Evolutionary conservation across 2,888 invertebrate genomes (phyloP), one percentile per base, ranked within the genome.

Genomic region (Unio pictorum): DNA sequence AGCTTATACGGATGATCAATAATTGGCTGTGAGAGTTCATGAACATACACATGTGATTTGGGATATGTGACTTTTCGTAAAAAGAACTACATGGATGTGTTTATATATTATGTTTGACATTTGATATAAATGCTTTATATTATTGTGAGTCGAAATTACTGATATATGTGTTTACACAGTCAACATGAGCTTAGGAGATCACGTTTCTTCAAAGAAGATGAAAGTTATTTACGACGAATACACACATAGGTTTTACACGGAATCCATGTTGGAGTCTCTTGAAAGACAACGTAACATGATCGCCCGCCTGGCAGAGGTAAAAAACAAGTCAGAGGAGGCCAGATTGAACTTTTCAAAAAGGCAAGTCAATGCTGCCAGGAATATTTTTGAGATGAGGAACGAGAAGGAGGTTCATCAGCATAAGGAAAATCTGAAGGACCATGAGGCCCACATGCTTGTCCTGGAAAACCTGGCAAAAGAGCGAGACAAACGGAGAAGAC

Each of bases 151-250:
- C 34, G 34, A 34, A 34, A 34, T 34, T 17, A 58, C 18, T 3
- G 26, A 3, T 23, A 1, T 58, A 11, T 26, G 8, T 26, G 20
- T 58, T 11, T 61, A 26, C 62, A 23, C 8, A 26, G 45, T 20
- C 59, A 74, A 0, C 7, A 74, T 74, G 74, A 72, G 66, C 64
- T 56, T 68, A 17, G 70, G 68, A 18, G 73, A 74, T 7, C 68
- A 69, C 45, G 74, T 72, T 17, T 75, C 74, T n/a, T 72, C 75
- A 55, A 76, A 81, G 63, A 81, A 79, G 34, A 69, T 82, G 28
- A 82, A 81, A 62, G 83, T 84, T 57, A 69, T 79, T 28, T 84
- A 75, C 64, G 85, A 85, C 65, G 83, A 84, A 57, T 82, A 80
- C 67, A 78, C 80, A 8, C 71, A 78, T 8, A 78, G 76, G 20